A percentile compares a stretch with the other conserved stretches of the same genome.
These are phyloP conservation scores for Aricia artaxerxes DNA, from an alignment of 2,888 invertebrate species.

Conservation along the genomic window DNA sequence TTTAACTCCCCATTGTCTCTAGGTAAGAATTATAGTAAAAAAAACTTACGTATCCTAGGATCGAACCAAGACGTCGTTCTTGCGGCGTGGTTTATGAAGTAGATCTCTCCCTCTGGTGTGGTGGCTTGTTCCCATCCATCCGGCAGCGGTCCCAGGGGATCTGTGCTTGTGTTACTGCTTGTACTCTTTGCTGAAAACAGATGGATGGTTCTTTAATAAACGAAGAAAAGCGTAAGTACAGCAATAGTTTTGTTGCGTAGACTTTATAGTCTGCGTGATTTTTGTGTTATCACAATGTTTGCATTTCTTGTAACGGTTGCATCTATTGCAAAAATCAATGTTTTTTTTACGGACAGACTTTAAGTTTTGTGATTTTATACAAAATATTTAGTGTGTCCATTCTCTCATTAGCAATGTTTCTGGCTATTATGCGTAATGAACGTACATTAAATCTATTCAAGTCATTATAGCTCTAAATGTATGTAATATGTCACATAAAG, in stretches of 20 bases:
- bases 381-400: neutral
- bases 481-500: neutral
- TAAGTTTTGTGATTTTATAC: neutral
- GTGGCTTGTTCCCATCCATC: slow-evolving; percentile 94
- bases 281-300: no score
- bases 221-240: neutral
- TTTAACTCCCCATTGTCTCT: no score
- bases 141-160: slow-evolving; percentile 88
- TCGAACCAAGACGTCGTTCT: slow-evolving; percentile 99
- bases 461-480: neutral
- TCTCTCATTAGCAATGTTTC: neutral
- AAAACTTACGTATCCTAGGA: slow-evolving; percentile 96
- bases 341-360: no score
- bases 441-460: neutral
- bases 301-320: no score
- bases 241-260: neutral
- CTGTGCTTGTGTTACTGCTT: slow-evolving; percentile 75
- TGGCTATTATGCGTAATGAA: neutral
- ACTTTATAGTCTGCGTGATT: no score
- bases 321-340: no score
- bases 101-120: slow-evolving; percentile 91
- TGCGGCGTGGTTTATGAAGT: slow-evolving; percentile 95
- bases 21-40: neutral
- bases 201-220: slow-evolving; percentile 51
- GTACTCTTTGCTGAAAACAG: slow-evolving; percentile 79